phyloP scores from a whole-genome alignment of 92 coral and sea anemone species.

The Siderastrea siderea region DNA sequence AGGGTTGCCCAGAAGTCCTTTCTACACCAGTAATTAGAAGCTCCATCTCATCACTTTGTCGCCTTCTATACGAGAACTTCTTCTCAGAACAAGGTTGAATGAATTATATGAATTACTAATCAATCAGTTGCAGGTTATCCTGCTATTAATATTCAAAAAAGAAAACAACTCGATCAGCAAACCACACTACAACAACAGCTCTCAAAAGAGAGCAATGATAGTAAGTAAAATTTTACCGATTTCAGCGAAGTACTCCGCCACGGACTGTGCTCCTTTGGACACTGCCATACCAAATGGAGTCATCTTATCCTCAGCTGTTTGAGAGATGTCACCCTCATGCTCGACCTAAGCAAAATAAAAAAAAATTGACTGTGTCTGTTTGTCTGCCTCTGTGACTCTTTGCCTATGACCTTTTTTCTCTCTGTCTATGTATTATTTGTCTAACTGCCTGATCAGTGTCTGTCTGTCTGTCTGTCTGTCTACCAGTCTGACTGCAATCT shows the following conservation, averaged over 20 bases:
- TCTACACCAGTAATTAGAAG: too few relatives aligned
- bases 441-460: neutral
- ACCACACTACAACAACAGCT: too few relatives aligned
- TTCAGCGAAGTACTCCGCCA: conserved; percentile 72
- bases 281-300: conserved; percentile 85
- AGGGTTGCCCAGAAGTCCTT: too few relatives aligned
- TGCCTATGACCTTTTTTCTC: neutral
- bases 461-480: neutral
- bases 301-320: conserved; percentile 79
- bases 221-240: conserved; percentile 49
- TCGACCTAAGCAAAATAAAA: conserved; percentile 40
- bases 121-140: too few relatives aligned
- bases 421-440: neutral
- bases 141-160: too few relatives aligned
- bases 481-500: too few relatives aligned
- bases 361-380: neutral
- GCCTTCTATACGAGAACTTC: too few relatives aligned
- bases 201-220: too few relatives aligned
- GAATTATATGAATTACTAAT: too few relatives aligned
- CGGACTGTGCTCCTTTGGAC: conserved; percentile 86
- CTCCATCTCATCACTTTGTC: too few relatives aligned
- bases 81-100: too few relatives aligned
- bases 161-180: too few relatives aligned
- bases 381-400: neutral
- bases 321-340: conserved; percentile 72